Evolutionary conservation across 2,888 invertebrate species (phyloP).

Genomic region (Arge pagana): DNA sequence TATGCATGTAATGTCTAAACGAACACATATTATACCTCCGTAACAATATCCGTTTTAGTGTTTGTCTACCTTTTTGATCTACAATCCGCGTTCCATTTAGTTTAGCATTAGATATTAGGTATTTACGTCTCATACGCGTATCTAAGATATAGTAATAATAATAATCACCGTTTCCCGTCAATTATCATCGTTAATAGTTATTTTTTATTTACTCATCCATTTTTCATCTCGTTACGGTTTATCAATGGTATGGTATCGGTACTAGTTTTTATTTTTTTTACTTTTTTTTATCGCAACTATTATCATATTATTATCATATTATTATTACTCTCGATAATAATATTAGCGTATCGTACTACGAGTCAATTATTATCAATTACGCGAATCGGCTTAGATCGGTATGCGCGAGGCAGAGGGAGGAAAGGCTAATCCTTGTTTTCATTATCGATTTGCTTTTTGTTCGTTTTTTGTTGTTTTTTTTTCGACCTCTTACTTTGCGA

Average conservation of each 20-base stretch:
- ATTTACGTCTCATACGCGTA: constrained; percentile 1
- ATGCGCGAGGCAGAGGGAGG: constrained; percentile 25
- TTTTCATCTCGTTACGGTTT: constrained; percentile 27
- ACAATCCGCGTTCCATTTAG: constrained; percentile 35
- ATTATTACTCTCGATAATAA: constrained; percentile 4
- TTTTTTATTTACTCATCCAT: constrained; percentile 22
- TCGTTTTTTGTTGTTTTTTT: neutral
- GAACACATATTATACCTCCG: constrained; percentile 56
- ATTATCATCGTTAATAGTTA: constrained; percentile 27
- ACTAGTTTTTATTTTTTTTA: constrained; percentile 22
- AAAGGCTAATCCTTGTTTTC: constrained; percentile 14
- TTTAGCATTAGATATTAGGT: constrained; percentile 5
- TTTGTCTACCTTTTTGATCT: constrained; percentile 36
- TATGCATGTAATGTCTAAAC: constrained; percentile 52
- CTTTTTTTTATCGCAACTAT: neutral
- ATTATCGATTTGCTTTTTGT: constrained; percentile 11
- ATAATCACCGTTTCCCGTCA: neutral
- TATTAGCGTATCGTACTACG: neutral
- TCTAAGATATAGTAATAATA: constrained; percentile 22
- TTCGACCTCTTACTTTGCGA: neutral
- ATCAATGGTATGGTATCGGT: constrained; percentile 26
- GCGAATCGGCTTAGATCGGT: constrained; percentile 20
- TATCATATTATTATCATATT: constrained; percentile 15
- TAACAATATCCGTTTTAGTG: constrained; percentile 43
- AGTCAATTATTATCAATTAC: constrained; percentile 11